Evolutionary conservation across 2,797 vertebrate species (phyloP).

Genomic region (Schizopygopsis malacanthus): DNA sequence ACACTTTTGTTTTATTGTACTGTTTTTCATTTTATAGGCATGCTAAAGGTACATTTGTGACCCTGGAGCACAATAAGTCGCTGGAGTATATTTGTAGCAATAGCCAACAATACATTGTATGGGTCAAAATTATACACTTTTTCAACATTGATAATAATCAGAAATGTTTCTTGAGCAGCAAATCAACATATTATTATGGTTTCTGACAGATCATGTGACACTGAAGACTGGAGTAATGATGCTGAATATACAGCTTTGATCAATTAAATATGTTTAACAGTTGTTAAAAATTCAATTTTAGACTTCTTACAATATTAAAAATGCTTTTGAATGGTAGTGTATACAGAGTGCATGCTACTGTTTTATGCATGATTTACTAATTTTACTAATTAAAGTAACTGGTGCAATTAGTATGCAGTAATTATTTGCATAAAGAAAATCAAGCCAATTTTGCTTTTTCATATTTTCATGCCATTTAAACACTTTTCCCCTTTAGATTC

Average conservation of each 20-base stretch:
- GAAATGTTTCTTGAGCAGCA: no score
- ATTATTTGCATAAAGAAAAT: not conserved
- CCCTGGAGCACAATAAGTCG: no score
- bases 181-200: not conserved
- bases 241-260: not conserved
- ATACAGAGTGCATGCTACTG: not conserved
- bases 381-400: not conserved
- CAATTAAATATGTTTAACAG: not conserved
- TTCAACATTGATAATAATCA: not conserved
- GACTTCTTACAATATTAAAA: not conserved
- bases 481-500: not conserved
- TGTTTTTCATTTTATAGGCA: not conserved
- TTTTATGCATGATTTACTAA: not conserved
- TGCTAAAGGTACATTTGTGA: not conserved
- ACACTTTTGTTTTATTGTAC: not conserved
- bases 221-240: not conserved
- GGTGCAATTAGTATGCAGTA: not conserved
- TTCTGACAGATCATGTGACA: conserved; percentile 5
- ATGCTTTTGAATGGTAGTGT: not conserved
- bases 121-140: no score
- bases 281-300: not conserved
- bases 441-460: not conserved
- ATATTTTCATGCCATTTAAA: not conserved
- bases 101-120: no score
- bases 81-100: no score